Base-by-base conservation (phyloP, 2,888 invertebrate genomes). In the Allolobophora icterica region DNA sequence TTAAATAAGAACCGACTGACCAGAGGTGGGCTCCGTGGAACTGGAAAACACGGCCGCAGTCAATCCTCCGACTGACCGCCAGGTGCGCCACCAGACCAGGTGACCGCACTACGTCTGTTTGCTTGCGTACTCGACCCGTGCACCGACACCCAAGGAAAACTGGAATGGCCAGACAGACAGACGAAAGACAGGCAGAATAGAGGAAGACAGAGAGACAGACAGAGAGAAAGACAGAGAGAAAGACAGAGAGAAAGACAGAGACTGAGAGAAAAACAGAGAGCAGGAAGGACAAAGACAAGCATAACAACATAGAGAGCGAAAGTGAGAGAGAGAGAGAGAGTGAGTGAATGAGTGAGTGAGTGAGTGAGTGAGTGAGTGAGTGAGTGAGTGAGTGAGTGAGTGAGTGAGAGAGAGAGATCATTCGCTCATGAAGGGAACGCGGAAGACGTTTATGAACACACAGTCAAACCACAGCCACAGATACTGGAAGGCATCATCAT, bases 1-100 rank as follows among this genome's bases (percentile, higher is more conserved):
- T 71, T 71, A 71, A 71, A 71, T 71, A 71, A 71, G 71, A 71
- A 71, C 71, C 71, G 71, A 71, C 71, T 71, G 71, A 71, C 71
- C 71, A n/a, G 71, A n/a, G 11, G n/a, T 71, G 30, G 71, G 11
- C 71, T n/a, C n/a, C 71, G 71, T 71, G 71, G 71, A 71, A 71
- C 71, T 71, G 11, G 71, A n/a, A n/a, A n/a, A 52, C 24, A 6
- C 71, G n/a, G 30, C 71, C n/a, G 2, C 30, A n/a, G n/a, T n/a
- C 71, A 13, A 71, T 71, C 5, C n/a, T 13, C 17, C 8, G 8
- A 71, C 71, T 71, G 71, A 71, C 71, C 71, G 71, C 71, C 71
- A 71, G 71, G 71, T n/a, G 71, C n/a, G 71, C 71, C 71, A 71
- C 71, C 71, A 71, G 71, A 71, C 71, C 71, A n/a, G 71, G 71